Evolutionary conservation across 1,140 invertebrate genomes (phyloP).

Genomic region (Macrobrachium rosenbergii): DNA sequence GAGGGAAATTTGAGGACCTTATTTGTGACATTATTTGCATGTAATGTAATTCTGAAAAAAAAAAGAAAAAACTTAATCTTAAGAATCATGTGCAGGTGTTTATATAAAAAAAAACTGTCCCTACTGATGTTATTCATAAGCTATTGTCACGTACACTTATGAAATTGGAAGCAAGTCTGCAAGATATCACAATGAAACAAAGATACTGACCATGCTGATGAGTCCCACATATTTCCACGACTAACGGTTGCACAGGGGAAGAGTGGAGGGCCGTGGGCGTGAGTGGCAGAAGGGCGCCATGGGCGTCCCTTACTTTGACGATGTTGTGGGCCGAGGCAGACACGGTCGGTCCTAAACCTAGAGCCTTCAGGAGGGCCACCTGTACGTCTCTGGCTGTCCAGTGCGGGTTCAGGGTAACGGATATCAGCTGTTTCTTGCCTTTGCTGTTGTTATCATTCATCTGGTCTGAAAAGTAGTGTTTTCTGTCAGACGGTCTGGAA

Average conservation of each 20-base stretch:
- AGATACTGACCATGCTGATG: background rate
- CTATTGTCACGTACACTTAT: too few relatives aligned
- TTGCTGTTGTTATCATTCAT: background rate
- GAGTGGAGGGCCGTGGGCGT: constrained; percentile 39
- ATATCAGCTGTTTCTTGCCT: constrained; percentile 16
- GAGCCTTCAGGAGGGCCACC: constrained; percentile 41
- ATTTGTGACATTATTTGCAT: too few relatives aligned
- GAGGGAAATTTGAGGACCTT: too few relatives aligned
- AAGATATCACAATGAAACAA: too few relatives aligned
- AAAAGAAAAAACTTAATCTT: too few relatives aligned
- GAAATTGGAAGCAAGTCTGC: too few relatives aligned
- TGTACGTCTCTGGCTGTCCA: constrained; percentile 45
- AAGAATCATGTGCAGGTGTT: too few relatives aligned
- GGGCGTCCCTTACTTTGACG: constrained; percentile 27
- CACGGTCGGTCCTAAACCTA: constrained; percentile 9
- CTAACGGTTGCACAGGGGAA: constrained; percentile 21
- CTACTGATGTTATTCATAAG: background rate
- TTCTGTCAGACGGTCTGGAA: too few relatives aligned
- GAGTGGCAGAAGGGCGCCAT: constrained; percentile 37
- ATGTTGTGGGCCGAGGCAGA: background rate
- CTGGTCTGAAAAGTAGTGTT: too few relatives aligned
- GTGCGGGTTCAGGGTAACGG: constrained; percentile 21
- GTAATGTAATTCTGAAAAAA: too few relatives aligned
- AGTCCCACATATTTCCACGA: constrained; percentile 24
- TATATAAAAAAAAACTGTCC: too few relatives aligned